Base-by-base conservation (phyloP, 2,888 invertebrate species). In the Apodemia hepburni region DNA sequence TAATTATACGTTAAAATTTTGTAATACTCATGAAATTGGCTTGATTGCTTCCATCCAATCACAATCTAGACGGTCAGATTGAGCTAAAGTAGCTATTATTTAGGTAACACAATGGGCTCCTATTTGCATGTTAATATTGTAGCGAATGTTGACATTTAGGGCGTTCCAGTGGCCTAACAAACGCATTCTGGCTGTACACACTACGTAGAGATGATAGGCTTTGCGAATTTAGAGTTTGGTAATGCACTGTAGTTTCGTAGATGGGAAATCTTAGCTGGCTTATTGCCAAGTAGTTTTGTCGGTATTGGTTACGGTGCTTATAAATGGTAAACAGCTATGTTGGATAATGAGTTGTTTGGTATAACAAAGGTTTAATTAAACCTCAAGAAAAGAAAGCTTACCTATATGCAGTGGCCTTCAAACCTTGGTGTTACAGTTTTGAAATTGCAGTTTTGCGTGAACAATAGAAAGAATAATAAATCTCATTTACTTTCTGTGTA, bases 91-190 rank as follows among this genome's bases (percentile, higher is more conserved):
- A 66, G 66, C 69, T 61, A 69, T 69, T 66, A 68, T 64, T 68
- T 65, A 68, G 66, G 51, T 51, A 58, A 59, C 45, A 68, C 66
- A 65, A 66, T 65, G 60, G 64, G 57, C 57, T 63, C 65, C 64
- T 63, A 68, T 69, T 70, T 68, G 63, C 66, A 70, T 70, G 66
- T 65, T 70, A 69, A 68, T 65, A 61, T 61, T 58, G 57, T 51
- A 58, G 64, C 47, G 61, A 60, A 60, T 60, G 64, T 59, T 65
- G 68, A 66, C 65, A 63, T 61, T 63, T 60, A 61, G 65, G 61
- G 58, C 68, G 51, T 65, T 62, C 33, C 62, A 47, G 62, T 33
- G 58, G 61, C 58, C 62, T 61, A 57, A 54, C 64, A 62, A 64
- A 60, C 51, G 61, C 59, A 58, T 58, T 58, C 27, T 60, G 58